Evolutionary conservation across 1,140 invertebrate species (phyloP), one percentile per base, ranked within the genome.

Genomic region (Trichoplusia ni): DNA sequence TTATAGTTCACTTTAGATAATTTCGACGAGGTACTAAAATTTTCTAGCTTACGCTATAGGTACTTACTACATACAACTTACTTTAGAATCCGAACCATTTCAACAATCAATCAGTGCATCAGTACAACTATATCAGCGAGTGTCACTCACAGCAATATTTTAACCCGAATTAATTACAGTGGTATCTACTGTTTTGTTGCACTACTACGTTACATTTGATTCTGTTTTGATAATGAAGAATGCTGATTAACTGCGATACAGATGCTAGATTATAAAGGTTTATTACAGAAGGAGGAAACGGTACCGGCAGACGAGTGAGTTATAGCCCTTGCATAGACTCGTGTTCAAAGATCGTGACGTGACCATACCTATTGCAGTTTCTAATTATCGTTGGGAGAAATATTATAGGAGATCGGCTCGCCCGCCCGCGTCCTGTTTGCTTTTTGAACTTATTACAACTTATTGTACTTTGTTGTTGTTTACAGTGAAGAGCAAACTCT

Each of bases 311-410:
- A 35, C 35, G 38, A 46, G 25, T 64, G 40, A 72, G 38, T 75
- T 72, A 69, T 75, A 35, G 40, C 54, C 25, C 14, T 31, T 46
- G 38, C 37, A 58, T 58, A 58, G 47, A 75, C 61, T 75, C 73
- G 70, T 78, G 73, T 63, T 71, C 16, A n/a, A 27, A 49, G 65
- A 67, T 67, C 73, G 64, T 69, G 67, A 70, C 66, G 67, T 78
- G 75, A 69, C 66, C 66, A 61, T 73, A 63, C 66, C 61, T 71
- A 75, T 73, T 75, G 66, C 29, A 65, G 60, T 66, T 67, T 73
- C 73, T 75, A 75, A 75, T 75, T 75, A 75, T 71, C 38, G 58
- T 64, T 51, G 60, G 16, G 58, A 71, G 68, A 64, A 73, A 31
- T 44, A 64, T 49, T 59, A 68, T n/a, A n/a, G n/a, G n/a, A n/a